Evolutionary conservation across 2,888 invertebrate species (phyloP).

Genomic region (Meliscaeva auricollis): DNA sequence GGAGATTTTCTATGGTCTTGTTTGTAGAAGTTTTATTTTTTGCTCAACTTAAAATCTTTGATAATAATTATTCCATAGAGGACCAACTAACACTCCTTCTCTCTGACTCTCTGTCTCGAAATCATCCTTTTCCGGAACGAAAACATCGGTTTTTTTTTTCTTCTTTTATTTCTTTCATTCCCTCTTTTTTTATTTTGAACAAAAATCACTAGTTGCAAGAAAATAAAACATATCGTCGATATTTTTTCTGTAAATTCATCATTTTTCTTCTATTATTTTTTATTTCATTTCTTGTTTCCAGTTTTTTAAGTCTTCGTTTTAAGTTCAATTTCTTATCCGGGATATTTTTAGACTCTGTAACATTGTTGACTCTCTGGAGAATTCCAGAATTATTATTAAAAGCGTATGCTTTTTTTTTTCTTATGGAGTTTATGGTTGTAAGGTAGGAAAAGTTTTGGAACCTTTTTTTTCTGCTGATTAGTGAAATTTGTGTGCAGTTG

Average conservation of each 20-base stretch:
- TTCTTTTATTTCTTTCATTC: neutral
- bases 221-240: conserved; percentile 50
- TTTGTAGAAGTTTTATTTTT: conserved; percentile 13
- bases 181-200: conserved; percentile 6
- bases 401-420: neutral
- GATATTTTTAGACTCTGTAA: neutral
- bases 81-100: conserved; percentile 2
- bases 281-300: neutral
- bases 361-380: neutral
- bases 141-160: conserved; percentile 27
- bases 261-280: no score
- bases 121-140: conserved; percentile 2
- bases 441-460: no score
- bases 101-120: conserved; percentile 60
- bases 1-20: conserved; percentile 41
- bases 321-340: neutral
- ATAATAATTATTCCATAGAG: conserved; percentile 73
- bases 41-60: conserved; percentile 51
- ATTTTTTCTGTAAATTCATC: conserved; percentile 59
- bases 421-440: neutral
- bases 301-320: neutral
- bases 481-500: no score
- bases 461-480: no score
- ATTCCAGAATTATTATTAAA: neutral
- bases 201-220: conserved; percentile 54